phyloP scores from a whole-genome alignment of 2,888 invertebrate genomes.

The Hypomecis punctinalis region DNA sequence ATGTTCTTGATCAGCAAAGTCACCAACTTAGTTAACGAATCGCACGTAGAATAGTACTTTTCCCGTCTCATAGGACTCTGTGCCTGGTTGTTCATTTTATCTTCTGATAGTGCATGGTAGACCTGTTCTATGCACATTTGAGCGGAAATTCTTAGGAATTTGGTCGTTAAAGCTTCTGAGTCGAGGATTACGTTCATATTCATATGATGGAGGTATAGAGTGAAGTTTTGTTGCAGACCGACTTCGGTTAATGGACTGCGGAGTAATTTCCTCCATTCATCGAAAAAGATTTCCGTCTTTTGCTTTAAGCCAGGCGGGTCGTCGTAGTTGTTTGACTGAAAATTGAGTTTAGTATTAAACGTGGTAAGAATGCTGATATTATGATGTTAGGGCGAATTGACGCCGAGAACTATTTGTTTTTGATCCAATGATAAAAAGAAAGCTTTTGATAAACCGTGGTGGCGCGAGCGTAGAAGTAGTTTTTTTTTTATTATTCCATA shows the following conservation, averaged over 20 bases:
- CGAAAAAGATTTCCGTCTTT: slow-evolving; percentile 96
- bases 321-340: slow-evolving; percentile 89
- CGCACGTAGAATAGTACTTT: slow-evolving; percentile 97
- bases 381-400: too few relatives aligned
- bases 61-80: slow-evolving; percentile 88
- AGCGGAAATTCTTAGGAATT: slow-evolving; percentile 98
- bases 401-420: too few relatives aligned
- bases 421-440: too few relatives aligned
- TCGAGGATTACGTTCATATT: slow-evolving; percentile 95
- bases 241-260: slow-evolving; percentile 92
- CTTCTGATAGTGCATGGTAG: slow-evolving; percentile 92
- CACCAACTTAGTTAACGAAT: slow-evolving; percentile 97
- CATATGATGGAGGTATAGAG: slow-evolving; percentile 98
- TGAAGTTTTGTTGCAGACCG: slow-evolving; percentile 96
- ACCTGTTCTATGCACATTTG: slow-evolving; percentile 98
- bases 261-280: slow-evolving; percentile 98
- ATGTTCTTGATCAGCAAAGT: slow-evolving; percentile 97
- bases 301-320: slow-evolving; percentile 97
- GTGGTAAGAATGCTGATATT: too few relatives aligned
- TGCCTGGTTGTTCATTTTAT: slow-evolving; percentile 84
- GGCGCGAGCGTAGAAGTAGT: too few relatives aligned
- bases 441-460: too few relatives aligned
- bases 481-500: too few relatives aligned
- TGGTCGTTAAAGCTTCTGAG: slow-evolving; percentile 98
- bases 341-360: not conserved